Percentiles rank a stretch among this genome's conserved stretches.
Evolutionary conservation across 2,888 invertebrate genomes (phyloP).

Genomic region (Acleris literana): DNA sequence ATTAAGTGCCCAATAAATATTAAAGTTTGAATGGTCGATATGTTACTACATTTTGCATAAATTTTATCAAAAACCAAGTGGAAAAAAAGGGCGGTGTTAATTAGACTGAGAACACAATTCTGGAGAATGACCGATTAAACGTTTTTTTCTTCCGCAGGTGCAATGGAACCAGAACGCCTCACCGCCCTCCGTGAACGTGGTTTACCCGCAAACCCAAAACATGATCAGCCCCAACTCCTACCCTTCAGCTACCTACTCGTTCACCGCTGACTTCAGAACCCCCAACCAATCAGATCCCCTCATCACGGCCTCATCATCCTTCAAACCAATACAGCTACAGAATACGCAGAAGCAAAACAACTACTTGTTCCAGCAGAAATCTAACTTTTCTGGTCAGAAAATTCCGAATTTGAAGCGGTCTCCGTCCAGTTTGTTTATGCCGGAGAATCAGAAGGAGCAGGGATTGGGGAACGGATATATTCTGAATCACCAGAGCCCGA

Average conservation of each 20-base stretch:
- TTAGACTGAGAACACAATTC: too few relatives aligned
- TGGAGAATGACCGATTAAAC: too few relatives aligned
- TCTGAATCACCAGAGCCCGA: constrained; percentile 68
- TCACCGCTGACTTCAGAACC: constrained; percentile 91
- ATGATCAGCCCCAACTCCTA: constrained; percentile 87
- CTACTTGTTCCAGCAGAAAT: constrained; percentile 77
- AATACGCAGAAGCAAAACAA: constrained; percentile 71
- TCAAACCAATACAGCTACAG: constrained; percentile 82
- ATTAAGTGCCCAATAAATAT: too few relatives aligned
- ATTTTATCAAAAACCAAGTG: too few relatives aligned
- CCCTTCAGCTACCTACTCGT: constrained; percentile 90
- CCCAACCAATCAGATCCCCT: constrained; percentile 84
- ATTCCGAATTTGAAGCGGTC: constrained; percentile 68
- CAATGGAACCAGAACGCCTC: constrained; percentile 89
- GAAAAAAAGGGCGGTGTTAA: too few relatives aligned
- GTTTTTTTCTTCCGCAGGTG: constrained; percentile 72
- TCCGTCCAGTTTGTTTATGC: constrained; percentile 66
- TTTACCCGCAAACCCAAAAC: constrained; percentile 85
- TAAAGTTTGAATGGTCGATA: too few relatives aligned
- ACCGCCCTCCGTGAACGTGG: constrained; percentile 85
- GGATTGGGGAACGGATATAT: constrained; percentile 63
- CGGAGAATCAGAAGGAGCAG: constrained; percentile 68
- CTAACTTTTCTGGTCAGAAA: constrained; percentile 60
- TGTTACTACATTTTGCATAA: too few relatives aligned
- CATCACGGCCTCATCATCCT: constrained; percentile 80